Percentiles rank a stretch among this genome's conserved stretches.
Evolutionary conservation across 2,888 invertebrate genomes (phyloP).

Genomic region (Aleiodes leptofemur): DNA sequence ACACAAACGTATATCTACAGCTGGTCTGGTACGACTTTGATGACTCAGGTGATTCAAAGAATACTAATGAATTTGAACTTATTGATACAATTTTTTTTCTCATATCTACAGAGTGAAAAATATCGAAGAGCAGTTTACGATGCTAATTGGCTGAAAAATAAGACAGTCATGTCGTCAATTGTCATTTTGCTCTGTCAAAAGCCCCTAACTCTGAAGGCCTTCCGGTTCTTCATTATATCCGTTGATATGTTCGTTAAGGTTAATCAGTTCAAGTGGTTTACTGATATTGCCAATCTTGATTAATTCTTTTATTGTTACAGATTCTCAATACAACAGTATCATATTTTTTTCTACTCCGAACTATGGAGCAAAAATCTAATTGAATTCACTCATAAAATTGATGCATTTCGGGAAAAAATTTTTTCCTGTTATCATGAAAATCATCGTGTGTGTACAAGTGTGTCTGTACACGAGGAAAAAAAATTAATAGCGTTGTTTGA

Average conservation of each 20-base stretch:
- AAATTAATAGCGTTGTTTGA: no score
- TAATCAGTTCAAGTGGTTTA: not conserved
- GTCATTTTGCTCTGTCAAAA: conserved; percentile 47
- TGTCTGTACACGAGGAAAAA: no score
- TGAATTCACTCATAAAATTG: no score
- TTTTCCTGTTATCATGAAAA: no score
- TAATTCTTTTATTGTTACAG: conserved; percentile 39
- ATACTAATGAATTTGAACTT: not conserved
- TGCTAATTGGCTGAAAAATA: conserved; percentile 19
- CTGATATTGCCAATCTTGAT: not conserved
- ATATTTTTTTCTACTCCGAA: conserved; percentile 52
- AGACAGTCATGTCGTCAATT: conserved; percentile 35
- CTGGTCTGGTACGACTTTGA: conserved; percentile 48
- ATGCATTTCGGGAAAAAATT: no score
- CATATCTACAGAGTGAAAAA: conserved; percentile 30
- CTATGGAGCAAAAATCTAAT: conserved; percentile 41
- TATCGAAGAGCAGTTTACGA: conserved; percentile 38
- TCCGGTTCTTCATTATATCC: conserved; percentile 38
- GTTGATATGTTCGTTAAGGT: conserved; percentile 50
- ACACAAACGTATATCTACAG: conserved; percentile 51
- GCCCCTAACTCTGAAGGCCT: conserved; percentile 39
- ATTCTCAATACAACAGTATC: conserved; percentile 53
- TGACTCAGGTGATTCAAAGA: conserved; percentile 22
- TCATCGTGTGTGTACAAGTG: no score
- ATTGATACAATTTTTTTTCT: not conserved